Evolutionary conservation across 2,888 invertebrate genomes (phyloP), one percentile per base, ranked within the genome.

Genomic region (Brassicogethes aeneus): DNA sequence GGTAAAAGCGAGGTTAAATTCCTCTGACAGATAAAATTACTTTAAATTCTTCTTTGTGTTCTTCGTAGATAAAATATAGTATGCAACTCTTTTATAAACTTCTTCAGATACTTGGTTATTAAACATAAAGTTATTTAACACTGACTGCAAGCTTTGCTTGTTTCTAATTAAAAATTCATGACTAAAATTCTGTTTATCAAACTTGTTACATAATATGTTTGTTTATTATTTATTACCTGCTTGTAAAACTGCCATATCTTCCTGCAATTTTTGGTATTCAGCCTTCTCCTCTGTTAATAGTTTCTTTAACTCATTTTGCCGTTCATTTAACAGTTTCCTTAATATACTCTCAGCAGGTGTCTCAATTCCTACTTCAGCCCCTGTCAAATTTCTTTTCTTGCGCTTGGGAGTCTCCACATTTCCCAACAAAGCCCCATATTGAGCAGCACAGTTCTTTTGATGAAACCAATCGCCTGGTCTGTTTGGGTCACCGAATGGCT

Each of bases 381-480:
- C 76, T 3, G 32, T 10, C 40, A 77, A 77, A 53, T 74, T 79
- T 14, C 82, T 74, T 62, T 87, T 93, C 58, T 89, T 91, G 1
- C 89, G 74, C 70, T 86, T 92, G 0, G 90, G 89, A 3, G 81
- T 85, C 62, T 87, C 91, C 8, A 85, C 82, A 64, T 84, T 82
- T 57, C 88, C 89, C 13, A 92, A 65, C 3, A 92, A 64, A 14
- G 79, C 79, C 10, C 85, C 83, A 66, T 93, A 95, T 59, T 94
- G 94, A 0, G 87, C 79, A 0, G 92, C 92, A 69, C 94, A 94
- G 51, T 83, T 83, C 66, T 85, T 87, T 60, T 89, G 90, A 0
- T 90, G 90, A 61, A 91, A 93, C 91, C 88, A 93, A 60, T 87
- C 93, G 0, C 74, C 69, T 0, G 84, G 87, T 42, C 88, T 71